These are phyloP conservation scores for Megaceryle maxima DNA, from an alignment of 2,113 vertebrate species.

Conservation along the genomic window DNA sequence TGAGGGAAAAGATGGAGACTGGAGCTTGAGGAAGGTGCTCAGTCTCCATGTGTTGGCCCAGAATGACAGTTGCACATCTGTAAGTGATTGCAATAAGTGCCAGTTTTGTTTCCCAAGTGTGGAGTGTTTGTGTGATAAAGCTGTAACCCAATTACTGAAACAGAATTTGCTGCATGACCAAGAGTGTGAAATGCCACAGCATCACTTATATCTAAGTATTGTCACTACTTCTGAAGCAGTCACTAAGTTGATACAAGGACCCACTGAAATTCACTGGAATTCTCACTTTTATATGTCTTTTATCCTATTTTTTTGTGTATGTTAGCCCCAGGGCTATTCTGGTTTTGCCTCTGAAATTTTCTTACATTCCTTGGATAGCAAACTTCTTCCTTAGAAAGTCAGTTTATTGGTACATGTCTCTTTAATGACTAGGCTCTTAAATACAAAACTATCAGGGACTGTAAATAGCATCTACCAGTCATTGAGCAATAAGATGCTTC, in stretches of 20 bases:
- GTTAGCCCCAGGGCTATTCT: background rate
- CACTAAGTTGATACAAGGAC: background rate
- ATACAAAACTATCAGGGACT: background rate
- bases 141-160: background rate
- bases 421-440: background rate
- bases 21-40: background rate
- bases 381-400: background rate
- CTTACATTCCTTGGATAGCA: background rate
- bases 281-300: background rate
- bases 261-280: background rate
- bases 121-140: background rate
- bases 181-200: background rate
- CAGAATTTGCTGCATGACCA: background rate
- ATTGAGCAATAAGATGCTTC: background rate
- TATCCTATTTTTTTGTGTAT: background rate
- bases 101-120: background rate
- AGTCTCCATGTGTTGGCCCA: fast-evolving
- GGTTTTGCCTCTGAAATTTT: background rate
- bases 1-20: background rate
- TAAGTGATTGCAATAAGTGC: background rate
- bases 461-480: background rate
- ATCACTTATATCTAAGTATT: background rate
- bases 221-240: background rate
- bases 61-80: background rate
- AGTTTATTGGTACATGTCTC: background rate